Percentiles rank a stretch among this genome's conserved stretches.
These are phyloP conservation scores for Eidolon dupreanum DNA, from an alignment of 2,797 vertebrate species.

Conservation along the genomic window DNA sequence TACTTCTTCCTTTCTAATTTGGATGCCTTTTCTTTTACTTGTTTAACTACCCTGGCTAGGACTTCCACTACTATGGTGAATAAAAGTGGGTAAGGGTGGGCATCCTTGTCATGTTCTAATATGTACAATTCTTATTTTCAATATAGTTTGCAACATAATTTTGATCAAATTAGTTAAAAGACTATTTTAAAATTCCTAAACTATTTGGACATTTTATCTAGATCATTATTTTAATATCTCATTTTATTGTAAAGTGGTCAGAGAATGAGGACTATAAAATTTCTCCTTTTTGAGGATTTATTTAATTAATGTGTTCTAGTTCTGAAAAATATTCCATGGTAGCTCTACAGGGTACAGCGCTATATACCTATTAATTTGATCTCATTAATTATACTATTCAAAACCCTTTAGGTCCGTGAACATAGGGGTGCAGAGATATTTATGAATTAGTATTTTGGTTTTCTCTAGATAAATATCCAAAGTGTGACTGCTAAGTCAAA, in stretches of 20 bases:
- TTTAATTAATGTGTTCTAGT: not conserved
- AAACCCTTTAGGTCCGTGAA: not conserved
- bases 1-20: not conserved
- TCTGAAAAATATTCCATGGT: not conserved
- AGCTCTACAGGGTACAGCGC: not conserved
- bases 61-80: not conserved
- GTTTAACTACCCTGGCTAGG: not conserved
- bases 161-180: constrained; percentile 31
- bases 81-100: not conserved
- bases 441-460: too few relatives aligned
- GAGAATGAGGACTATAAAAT: not conserved
- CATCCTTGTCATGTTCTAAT: not conserved
- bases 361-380: not conserved
- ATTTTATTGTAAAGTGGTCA: constrained; percentile 25
- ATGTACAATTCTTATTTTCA: constrained; percentile 19
- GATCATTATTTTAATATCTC: not conserved
- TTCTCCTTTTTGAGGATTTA: constrained; percentile 17
- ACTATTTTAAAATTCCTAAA: constrained; percentile 21
- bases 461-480: too few relatives aligned
- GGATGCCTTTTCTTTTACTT: not conserved
- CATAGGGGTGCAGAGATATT: too few relatives aligned
- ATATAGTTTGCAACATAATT: not conserved
- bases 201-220: constrained; percentile 5
- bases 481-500: too few relatives aligned
- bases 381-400: not conserved